phyloP scores from a whole-genome alignment of 2,888 invertebrate species.

The Caenorhabditis panamensis region DNA sequence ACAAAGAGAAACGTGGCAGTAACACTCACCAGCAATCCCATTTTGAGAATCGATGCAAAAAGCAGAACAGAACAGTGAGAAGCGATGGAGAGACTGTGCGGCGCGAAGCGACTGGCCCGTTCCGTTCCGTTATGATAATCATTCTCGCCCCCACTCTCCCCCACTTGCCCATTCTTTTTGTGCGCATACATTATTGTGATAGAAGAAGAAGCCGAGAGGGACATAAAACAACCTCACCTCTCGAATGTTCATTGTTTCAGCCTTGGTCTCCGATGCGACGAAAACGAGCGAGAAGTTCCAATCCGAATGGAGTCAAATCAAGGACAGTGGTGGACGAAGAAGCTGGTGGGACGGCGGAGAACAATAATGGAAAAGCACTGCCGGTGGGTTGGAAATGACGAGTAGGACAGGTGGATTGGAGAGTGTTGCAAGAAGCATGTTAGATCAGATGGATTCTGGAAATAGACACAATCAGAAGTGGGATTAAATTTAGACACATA shows the following conservation, averaged over 20 bases:
- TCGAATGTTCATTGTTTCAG: conserved; percentile 45
- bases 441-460: conserved; percentile 28
- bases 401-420: conserved; percentile 30
- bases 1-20: too few species aligned
- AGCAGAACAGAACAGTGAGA: too few species aligned
- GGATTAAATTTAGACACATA: neutral
- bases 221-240: neutral
- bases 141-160: conserved; percentile 11
- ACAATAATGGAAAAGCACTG: conserved; percentile 38
- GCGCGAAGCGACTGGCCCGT: conserved; percentile 9
- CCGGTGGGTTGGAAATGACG: conserved; percentile 50
- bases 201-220: conserved; percentile 24
- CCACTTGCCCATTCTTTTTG: neutral
- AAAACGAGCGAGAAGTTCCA: conserved; percentile 59
- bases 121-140: conserved; percentile 42
- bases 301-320: conserved; percentile 34
- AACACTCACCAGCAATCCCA: conserved; percentile 50
- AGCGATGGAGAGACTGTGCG: conserved; percentile 10
- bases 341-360: conserved; percentile 13
- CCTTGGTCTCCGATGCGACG: conserved; percentile 63
- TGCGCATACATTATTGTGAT: conserved; percentile 47
- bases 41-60: conserved; percentile 27
- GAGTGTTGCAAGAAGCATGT: conserved; percentile 19
- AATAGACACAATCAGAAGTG: conserved; percentile 33
- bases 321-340: neutral